Evolutionary conservation across 1,140 invertebrate species (phyloP).

Genomic region (Probaryconus sp.): DNA sequence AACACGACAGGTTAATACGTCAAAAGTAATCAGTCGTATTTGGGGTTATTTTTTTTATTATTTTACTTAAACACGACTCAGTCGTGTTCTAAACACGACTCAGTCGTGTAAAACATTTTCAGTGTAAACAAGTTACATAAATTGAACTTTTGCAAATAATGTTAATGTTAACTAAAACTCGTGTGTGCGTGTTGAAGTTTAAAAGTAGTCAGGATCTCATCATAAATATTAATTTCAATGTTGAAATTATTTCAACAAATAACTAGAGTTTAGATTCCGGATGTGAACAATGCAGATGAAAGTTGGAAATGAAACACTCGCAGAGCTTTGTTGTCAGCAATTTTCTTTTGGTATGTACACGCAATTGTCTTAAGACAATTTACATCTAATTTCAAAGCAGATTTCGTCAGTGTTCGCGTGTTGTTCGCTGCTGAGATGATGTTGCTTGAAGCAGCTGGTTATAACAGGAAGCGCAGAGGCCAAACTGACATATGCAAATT

Average conservation of each 20-base stretch:
- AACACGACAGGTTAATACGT: too few species aligned
- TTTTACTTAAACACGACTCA: too few species aligned
- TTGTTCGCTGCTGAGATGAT: constrained; percentile 50
- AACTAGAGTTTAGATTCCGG: constrained; percentile 10
- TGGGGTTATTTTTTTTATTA: too few species aligned
- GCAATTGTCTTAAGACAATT: constrained; percentile 61
- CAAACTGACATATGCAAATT: constrained; percentile 77
- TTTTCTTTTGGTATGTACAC: constrained; percentile 38
- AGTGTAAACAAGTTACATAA: too few species aligned
- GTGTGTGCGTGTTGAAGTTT: too few species aligned
- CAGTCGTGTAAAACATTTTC: too few species aligned
- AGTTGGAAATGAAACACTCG: constrained; percentile 39
- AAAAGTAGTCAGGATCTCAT: not conserved
- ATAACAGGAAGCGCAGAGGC: constrained; percentile 61
- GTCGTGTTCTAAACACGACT: too few species aligned
- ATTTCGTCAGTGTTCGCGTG: constrained; percentile 43
- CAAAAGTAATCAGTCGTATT: too few species aligned
- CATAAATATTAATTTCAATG: constrained; percentile 25
- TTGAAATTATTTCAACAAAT: constrained; percentile 42
- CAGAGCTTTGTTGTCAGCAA: constrained; percentile 50
- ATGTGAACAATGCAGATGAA: constrained; percentile 31
- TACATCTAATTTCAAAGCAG: constrained; percentile 60
- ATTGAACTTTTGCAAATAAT: too few species aligned
- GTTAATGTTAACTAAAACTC: too few species aligned
- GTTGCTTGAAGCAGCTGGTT: constrained; percentile 40